A percentile compares a stretch with the other conserved stretches of the same genome.
These are phyloP conservation scores for Leptopilina drosophilae DNA, from an alignment of 2,888 invertebrate genomes.

Conservation along the genomic window DNA sequence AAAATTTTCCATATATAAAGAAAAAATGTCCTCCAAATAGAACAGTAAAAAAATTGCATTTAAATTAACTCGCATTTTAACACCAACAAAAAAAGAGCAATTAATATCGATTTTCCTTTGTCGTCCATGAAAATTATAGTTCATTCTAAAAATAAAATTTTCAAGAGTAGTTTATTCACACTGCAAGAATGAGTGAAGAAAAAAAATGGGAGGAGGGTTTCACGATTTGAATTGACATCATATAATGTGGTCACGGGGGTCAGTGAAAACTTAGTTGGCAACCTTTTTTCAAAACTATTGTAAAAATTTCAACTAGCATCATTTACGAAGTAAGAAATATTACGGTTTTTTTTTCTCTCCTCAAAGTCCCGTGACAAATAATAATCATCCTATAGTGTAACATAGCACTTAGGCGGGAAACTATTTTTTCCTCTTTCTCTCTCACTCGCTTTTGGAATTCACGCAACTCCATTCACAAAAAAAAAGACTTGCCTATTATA, in stretches of 20 bases:
- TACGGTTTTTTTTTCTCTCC: slow-evolving; percentile 49
- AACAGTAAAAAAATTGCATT: neutral
- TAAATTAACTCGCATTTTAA: neutral
- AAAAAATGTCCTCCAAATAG: neutral
- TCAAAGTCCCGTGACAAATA: slow-evolving; percentile 61
- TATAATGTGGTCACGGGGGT: slow-evolving; percentile 55
- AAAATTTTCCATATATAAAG: too few relatives aligned
- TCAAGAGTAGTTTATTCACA: slow-evolving; percentile 6
- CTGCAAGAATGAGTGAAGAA: neutral
- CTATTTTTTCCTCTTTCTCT: neutral
- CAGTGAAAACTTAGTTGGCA: slow-evolving; percentile 52
- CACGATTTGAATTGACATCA: slow-evolving; percentile 59
- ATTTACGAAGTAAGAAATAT: slow-evolving; percentile 58
- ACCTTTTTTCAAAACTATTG: slow-evolving; percentile 48
- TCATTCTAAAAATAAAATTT: neutral
- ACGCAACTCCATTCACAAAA: slow-evolving; percentile 4
- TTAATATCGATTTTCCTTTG: too few relatives aligned
- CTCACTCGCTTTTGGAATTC: slow-evolving; percentile 17
- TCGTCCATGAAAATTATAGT: neutral
- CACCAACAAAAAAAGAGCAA: neutral
- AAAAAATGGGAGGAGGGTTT: slow-evolving; percentile 37
- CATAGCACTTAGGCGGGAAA: slow-evolving; percentile 4
- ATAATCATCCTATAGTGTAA: slow-evolving; percentile 27
- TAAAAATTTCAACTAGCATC: slow-evolving; percentile 44
- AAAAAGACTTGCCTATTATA: neutral